Evolutionary conservation across 1,140 invertebrate species (phyloP).

Genomic region (Drosophila pallidifrons): DNA sequence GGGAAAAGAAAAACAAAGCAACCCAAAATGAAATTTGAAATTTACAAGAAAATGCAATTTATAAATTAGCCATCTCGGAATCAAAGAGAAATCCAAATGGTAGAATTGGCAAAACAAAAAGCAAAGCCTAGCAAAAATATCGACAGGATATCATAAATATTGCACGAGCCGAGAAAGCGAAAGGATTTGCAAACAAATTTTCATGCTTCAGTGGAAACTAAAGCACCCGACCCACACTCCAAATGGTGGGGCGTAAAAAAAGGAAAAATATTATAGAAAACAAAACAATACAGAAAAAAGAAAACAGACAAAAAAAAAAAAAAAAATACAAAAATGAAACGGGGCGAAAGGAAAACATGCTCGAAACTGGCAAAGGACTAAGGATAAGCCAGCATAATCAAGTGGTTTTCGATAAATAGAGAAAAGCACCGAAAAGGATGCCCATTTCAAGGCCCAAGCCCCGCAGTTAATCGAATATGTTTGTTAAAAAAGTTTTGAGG

Average conservation of each 20-base stretch:
- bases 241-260: background rate
- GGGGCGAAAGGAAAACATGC: slow-evolving; percentile 37
- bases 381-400: slow-evolving; percentile 83
- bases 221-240: slow-evolving; percentile 13
- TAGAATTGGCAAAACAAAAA: slow-evolving; percentile 9
- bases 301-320: background rate
- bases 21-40: slow-evolving; percentile 50
- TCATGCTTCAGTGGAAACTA: slow-evolving; percentile 68
- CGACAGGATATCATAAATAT: slow-evolving; percentile 72
- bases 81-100: slow-evolving; percentile 29
- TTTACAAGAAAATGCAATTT: slow-evolving; percentile 72
- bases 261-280: slow-evolving; percentile 48
- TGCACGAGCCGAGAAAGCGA: slow-evolving; percentile 54
- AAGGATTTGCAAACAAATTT: slow-evolving; percentile 78
- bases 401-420: slow-evolving; percentile 84
- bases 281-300: slow-evolving; percentile 25
- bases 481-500: slow-evolving; percentile 81
- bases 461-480: slow-evolving; percentile 83
- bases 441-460: slow-evolving; percentile 22
- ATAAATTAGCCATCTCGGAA: slow-evolving; percentile 64
- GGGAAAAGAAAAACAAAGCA: slow-evolving; percentile 3
- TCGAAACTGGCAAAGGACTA: slow-evolving; percentile 46
- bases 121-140: slow-evolving; percentile 43
- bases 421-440: slow-evolving; percentile 49
- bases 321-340: slow-evolving; percentile 26